phyloP scores from a whole-genome alignment of 2,797 vertebrate species.

The Anguilla anguilla region DNA sequence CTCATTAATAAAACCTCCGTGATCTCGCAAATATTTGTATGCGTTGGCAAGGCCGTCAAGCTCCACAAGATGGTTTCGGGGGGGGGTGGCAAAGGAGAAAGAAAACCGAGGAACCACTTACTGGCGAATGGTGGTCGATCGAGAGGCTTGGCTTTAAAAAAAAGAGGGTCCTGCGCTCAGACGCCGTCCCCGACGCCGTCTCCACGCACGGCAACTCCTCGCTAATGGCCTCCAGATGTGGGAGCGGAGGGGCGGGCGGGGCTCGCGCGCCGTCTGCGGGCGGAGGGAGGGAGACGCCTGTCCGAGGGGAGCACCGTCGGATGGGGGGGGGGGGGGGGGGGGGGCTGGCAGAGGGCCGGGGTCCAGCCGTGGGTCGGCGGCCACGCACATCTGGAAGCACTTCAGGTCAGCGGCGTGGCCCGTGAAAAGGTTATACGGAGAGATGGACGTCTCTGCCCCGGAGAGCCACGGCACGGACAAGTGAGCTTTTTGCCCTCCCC shows the following conservation, averaged over 20 bases:
- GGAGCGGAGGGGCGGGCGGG: conserved; percentile 25
- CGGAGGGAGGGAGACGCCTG: conserved; percentile 20
- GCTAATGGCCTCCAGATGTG: conserved; percentile 41
- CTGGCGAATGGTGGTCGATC: not conserved
- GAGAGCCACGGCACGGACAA: not conserved
- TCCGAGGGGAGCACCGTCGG: conserved; percentile 28
- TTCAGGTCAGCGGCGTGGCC: conserved; percentile 30
- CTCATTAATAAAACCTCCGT: not conserved
- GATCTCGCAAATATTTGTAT: not conserved
- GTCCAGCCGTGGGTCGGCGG: conserved; percentile 27
- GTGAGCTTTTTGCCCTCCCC: not conserved
- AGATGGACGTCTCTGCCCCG: conserved; percentile 10
- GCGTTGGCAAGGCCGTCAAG: conserved; percentile 1
- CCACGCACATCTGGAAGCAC: conserved; percentile 39
- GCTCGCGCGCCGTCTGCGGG: conserved; percentile 31
- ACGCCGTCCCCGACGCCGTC: not conserved
- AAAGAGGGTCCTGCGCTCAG: not conserved
- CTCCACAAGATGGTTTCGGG: conserved; percentile 16
- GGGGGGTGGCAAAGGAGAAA: conserved; percentile 12
- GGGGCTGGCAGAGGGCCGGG: conserved; percentile 27
- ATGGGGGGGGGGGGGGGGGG: not conserved
- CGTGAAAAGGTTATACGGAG: conserved; percentile 19
- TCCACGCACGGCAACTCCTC: not conserved
- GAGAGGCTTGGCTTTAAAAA: not conserved
- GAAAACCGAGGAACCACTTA: not conserved